Evolutionary conservation across 2,888 invertebrate genomes (phyloP), one percentile per base, ranked within the genome.

Genomic region (Clostera curtula): DNA sequence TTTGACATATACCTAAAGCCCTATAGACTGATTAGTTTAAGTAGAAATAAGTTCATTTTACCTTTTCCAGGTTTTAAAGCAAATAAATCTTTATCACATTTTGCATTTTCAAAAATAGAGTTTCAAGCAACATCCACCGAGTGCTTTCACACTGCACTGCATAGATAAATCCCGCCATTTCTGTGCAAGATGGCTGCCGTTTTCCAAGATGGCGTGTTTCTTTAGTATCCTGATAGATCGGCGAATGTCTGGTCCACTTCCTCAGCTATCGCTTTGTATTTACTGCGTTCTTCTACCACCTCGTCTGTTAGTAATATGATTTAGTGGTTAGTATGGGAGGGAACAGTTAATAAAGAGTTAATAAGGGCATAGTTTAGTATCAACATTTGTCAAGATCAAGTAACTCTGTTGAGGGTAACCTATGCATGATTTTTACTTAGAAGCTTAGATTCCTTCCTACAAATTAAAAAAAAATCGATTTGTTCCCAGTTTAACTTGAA

Each of bases 191-290:
- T 63, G 58, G 64, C 60, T 49, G 38, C 41, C 17, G 25, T 31
- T 40, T 29, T 10, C 19, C 23, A 31, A 42, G 11, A 47, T 40
- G 42, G 29, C 34, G 20, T 12, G 31, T 15, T 9, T 17, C 12
- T 32, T 67, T 90, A 95, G 83, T 95, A 95, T 61, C 94, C 96
- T 66, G 94, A 93, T 64, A 97, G 87, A 82, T 98, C 97, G 48
- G 97, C 96, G 80, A 97, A 96, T 40, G 96, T 96, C 76, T 93
- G 91, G 85, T 97, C 97, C 89, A 98, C 91, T 86, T 98, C 97
- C 74, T 97, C 97, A 58, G 97, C 96, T 77, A 98, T 97, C 49
- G 93, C 91, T 88, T 98, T 98, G 90, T 95, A 98, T 86, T 95
- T 96, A 88, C 96, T 95, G 87, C 96, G 96, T 71, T 95, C 95